phyloP scores from a whole-genome alignment of 2,797 vertebrate genomes.

The Simalia tracyae region DNA sequence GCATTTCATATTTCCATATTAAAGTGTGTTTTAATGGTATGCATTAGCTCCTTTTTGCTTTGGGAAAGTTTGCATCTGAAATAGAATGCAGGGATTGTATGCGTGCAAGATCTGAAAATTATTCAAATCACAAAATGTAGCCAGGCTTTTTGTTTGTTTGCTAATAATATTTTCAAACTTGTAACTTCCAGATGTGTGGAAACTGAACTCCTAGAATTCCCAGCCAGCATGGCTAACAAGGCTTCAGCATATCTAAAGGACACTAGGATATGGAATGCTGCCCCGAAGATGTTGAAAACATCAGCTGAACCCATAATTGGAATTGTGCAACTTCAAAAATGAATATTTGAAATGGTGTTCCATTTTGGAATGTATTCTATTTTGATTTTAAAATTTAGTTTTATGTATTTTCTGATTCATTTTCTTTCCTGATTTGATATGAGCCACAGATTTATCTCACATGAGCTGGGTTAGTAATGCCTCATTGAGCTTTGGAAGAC shows the following conservation, averaged over 20 bases:
- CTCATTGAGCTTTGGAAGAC: neutral
- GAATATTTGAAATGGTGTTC: neutral
- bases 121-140: conserved; percentile 41
- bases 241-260: neutral
- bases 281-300: neutral
- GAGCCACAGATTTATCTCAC: neutral
- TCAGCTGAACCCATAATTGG: neutral
- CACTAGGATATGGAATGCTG: neutral
- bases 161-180: neutral
- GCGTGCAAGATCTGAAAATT: conserved; percentile 38
- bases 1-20: conserved; percentile 46
- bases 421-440: neutral
- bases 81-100: conserved; percentile 38
- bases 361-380: neutral
- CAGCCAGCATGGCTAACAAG: neutral
- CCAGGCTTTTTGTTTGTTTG: conserved; percentile 22
- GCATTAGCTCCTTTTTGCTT: conserved; percentile 48
- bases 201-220: neutral
- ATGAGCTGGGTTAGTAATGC: neutral
- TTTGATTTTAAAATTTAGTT: neutral
- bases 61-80: conserved; percentile 40
- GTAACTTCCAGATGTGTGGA: neutral
- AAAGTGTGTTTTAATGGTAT: conserved; percentile 11
- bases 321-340: neutral
- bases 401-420: neutral